Percentiles rank a stretch among this genome's conserved stretches.
Evolutionary conservation across 2,797 vertebrate species (phyloP).

Genomic region (Ctenochaetus hawaiiensis): DNA sequence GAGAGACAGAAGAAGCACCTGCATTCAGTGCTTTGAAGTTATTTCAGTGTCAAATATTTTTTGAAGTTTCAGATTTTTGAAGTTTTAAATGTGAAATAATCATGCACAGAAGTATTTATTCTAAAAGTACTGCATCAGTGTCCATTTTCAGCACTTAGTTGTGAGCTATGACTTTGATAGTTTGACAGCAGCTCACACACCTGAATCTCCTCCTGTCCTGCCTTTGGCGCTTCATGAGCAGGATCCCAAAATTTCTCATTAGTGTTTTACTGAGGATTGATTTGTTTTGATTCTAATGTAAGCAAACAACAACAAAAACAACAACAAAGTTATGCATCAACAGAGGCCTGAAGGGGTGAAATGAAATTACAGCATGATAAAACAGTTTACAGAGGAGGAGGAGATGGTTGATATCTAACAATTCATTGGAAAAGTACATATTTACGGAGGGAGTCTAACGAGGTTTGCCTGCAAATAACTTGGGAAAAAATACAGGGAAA

Average conservation of each 20-base stretch:
- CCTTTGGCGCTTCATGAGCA: slow-evolving; percentile 13
- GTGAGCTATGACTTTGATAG: background rate
- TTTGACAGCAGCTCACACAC: background rate
- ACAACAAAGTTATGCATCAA: slow-evolving; percentile 41
- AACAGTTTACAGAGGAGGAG: slow-evolving; percentile 46
- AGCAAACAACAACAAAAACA: slow-evolving; percentile 33
- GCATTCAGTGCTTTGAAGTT: too few relatives aligned
- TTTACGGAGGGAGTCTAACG: slow-evolving; percentile 38
- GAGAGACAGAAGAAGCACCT: too few relatives aligned
- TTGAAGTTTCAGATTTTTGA: background rate
- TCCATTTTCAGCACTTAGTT: background rate
- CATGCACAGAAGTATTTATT: background rate
- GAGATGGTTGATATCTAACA: slow-evolving; percentile 51
- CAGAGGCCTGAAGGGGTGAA: slow-evolving; percentile 24
- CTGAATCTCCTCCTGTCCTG: slow-evolving; percentile 10
- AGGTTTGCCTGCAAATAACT: slow-evolving; percentile 38
- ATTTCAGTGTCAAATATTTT: too few relatives aligned
- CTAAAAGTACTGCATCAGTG: background rate
- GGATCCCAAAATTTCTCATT: slow-evolving; percentile 29
- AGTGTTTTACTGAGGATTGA: slow-evolving; percentile 27
- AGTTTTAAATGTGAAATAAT: background rate
- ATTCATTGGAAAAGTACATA: slow-evolving; percentile 54
- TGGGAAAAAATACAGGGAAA: slow-evolving; percentile 8
- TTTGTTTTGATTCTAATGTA: slow-evolving; percentile 31
- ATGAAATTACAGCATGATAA: slow-evolving; percentile 52